Conservation (phyloP, 2,797 vertebrate genomes). For the Peromyscus attwateri region DNA sequence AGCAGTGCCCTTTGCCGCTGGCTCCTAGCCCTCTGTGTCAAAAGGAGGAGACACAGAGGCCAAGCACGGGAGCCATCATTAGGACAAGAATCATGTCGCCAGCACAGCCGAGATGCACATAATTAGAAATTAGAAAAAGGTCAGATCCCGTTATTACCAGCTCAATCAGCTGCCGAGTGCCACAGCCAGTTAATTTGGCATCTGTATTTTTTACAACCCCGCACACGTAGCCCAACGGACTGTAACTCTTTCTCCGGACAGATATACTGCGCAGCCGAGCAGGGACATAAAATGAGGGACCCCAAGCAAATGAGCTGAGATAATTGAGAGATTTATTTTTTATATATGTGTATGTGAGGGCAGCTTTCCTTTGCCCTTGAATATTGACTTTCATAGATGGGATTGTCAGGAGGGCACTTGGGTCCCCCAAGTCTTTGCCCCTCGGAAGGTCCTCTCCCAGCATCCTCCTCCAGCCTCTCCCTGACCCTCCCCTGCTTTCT, state of each 20-base stretch:
- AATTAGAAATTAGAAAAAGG: constrained; percentile 97
- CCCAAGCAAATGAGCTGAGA: constrained; percentile 94
- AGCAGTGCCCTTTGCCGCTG: constrained; percentile 15
- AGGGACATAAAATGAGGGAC: constrained; percentile 93
- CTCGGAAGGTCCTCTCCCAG: background rate
- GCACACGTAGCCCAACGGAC: constrained; percentile 90
- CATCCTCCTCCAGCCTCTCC: background rate
- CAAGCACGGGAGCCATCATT: constrained; percentile 87
- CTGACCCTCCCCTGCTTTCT: background rate
- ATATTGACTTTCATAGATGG: constrained; percentile 90
- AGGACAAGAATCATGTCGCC: constrained; percentile 90
- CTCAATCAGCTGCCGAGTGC: constrained; percentile 94
- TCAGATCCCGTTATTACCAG: constrained; percentile 94
- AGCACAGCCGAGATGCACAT: constrained; percentile 90
- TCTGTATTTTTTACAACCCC: constrained; percentile 99
- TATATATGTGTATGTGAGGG: constrained; percentile 85
- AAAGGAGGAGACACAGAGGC: constrained; percentile 84
- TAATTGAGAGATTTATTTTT: constrained; percentile 99
- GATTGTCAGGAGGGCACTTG: constrained; percentile 70
- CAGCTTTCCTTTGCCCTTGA: constrained; percentile 93
- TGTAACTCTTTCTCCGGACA: constrained; percentile 95
- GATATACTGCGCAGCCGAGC: constrained; percentile 92
- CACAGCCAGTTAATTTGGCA: constrained; percentile 99
- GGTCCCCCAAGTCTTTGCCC: constrained; percentile 62
- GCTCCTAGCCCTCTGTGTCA: background rate